Percentiles rank a stretch among this genome's conserved stretches.
These are phyloP conservation scores for Dryobates pubescens DNA, from an alignment of 2,797 vertebrate species.

Conservation along the genomic window DNA sequence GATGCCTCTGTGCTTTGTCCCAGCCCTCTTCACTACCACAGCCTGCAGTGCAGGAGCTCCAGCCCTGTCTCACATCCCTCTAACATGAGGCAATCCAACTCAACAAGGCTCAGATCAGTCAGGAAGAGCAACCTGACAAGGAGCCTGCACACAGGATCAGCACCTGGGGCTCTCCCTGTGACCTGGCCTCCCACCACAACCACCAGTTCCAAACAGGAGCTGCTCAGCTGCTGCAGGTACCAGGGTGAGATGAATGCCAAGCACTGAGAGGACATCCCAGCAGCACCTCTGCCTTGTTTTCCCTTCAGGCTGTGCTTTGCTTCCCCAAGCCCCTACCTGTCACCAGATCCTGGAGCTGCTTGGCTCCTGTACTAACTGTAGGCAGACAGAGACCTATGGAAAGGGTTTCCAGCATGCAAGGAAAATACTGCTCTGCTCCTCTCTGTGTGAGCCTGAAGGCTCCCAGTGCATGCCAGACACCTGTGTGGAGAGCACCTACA, in stretches of 20 bases:
- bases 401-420: background rate
- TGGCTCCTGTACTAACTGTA: background rate
- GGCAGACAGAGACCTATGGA: background rate
- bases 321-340: background rate
- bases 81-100: background rate
- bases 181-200: background rate
- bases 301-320: background rate
- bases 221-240: background rate
- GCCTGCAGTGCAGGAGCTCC: background rate
- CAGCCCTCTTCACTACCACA: background rate
- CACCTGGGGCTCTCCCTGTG: background rate
- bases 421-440: background rate
- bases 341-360: background rate
- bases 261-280: background rate
- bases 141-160: background rate
- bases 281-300: background rate
- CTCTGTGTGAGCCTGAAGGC: background rate
- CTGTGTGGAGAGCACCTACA: background rate
- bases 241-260: background rate
- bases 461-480: background rate
- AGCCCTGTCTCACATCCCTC: background rate
- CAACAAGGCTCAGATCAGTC: background rate
- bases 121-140: rapidly evolving
- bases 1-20: background rate
- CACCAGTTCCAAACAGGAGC: background rate